A percentile compares a stretch with the other conserved stretches of the same genome.
Conservation (phyloP, 2,797 vertebrate genomes). For the Dipus sagitta region DNA sequence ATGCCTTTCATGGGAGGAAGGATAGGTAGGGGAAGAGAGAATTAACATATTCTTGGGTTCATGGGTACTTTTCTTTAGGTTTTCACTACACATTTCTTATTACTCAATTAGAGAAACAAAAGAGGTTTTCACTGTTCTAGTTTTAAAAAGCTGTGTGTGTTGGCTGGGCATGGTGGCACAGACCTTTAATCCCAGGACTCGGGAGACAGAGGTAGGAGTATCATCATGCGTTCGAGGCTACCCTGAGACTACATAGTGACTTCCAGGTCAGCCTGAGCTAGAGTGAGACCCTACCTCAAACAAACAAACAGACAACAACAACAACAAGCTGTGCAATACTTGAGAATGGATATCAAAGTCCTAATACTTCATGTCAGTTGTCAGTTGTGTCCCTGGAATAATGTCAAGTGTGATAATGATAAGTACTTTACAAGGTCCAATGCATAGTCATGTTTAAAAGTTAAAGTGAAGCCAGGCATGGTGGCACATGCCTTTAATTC, state of each 20-base stretch:
- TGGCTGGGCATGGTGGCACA: too few species aligned
- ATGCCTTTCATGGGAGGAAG: background rate
- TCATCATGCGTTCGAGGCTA: too few species aligned
- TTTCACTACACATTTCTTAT: slow-evolving; percentile 43
- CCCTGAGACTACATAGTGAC: too few species aligned
- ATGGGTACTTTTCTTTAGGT: slow-evolving; percentile 10
- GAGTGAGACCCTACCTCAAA: too few species aligned
- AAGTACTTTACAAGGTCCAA: slow-evolving; percentile 13
- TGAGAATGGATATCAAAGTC: slow-evolving; percentile 38
- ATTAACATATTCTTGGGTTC: background rate
- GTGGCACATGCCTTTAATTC: too few species aligned
- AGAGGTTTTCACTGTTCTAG: slow-evolving; percentile 36
- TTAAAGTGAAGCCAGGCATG: too few species aligned
- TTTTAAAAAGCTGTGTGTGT: slow-evolving; percentile 7
- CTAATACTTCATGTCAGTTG: slow-evolving; percentile 37
- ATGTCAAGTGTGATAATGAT: slow-evolving; percentile 17
- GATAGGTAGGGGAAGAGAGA: background rate
- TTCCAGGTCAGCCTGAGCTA: too few species aligned
- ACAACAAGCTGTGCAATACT: slow-evolving; percentile 6
- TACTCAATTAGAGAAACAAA: slow-evolving; percentile 46
- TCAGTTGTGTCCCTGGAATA: slow-evolving; percentile 5
- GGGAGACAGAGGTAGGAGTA: too few species aligned
- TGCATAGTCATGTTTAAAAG: slow-evolving; percentile 44
- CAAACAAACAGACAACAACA: too few species aligned
- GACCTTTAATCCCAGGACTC: too few species aligned